phyloP scores from a whole-genome alignment of 2,888 invertebrate genomes.

The Gryllus longicercus region DNA sequence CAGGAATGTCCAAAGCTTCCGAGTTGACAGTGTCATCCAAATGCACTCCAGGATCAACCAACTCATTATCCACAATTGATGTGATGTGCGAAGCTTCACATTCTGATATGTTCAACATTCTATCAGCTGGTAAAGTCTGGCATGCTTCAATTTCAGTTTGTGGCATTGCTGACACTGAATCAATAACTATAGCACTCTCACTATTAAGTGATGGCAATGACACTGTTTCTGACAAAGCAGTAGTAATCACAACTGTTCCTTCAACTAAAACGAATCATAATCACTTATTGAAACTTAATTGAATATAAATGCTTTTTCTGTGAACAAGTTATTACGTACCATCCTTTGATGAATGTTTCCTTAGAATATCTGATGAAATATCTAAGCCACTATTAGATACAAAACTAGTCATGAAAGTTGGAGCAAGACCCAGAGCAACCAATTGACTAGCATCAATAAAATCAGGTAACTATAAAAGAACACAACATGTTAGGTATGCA shows the following conservation, averaged over 20 bases:
- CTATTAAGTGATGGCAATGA: background rate
- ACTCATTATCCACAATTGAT: background rate
- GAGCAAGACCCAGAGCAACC: slow-evolving; percentile 28
- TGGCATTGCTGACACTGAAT: background rate
- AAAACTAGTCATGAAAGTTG: slow-evolving; percentile 28
- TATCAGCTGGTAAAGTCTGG: background rate
- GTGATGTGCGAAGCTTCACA: background rate
- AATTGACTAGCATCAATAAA: slow-evolving; percentile 31
- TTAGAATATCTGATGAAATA: background rate
- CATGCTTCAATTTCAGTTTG: background rate
- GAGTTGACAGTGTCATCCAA: background rate
- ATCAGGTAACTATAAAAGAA: slow-evolving; percentile 29
- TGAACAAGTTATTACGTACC: background rate
- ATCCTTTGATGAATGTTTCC: background rate
- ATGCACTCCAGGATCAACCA: background rate
- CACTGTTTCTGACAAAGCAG: background rate
- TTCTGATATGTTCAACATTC: background rate
- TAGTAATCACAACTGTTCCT: background rate
- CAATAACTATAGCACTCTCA: background rate
- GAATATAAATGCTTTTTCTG: background rate
- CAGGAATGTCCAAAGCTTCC: background rate
- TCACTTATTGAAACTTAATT: background rate
- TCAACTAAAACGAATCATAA: background rate
- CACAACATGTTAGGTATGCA: background rate
- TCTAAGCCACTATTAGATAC: slow-evolving; percentile 12